Evolutionary conservation across 2,888 invertebrate genomes (phyloP), one percentile per base, ranked within the genome.

Genomic region (Andrena minutula): DNA sequence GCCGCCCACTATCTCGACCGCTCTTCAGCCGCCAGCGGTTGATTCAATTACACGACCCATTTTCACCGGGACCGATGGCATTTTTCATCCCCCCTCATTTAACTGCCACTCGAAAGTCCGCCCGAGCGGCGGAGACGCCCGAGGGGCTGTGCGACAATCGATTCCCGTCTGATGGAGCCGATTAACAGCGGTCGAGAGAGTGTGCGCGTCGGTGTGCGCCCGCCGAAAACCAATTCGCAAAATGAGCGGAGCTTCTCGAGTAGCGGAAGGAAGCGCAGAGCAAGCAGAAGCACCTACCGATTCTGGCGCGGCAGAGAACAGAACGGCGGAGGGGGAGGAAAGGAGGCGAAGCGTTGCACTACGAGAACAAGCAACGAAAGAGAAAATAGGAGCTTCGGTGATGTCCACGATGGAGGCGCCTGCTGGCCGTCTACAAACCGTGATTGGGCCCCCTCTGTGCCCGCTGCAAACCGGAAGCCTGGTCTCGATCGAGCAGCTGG

Each of bases 181-280:
- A 72, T 80, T 76, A 71, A 41, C 49, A n/a, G 49, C 80, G 77
- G 68, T 47, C 64, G 77, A 77, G 68, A 76, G 8, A 10, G 66
- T 23, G 65, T 20, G 35, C 65, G 53, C 20, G 20, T n/a, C 7
- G 12, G n/a, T 56, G 23, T 26, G 8, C 41, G 41, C 26, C 53
- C 66, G 49, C 26, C 20, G 35, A 65, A 65, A 68, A 69, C 53
- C 41, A 75, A 79, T 12, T 65, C 51, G 26, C 28, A 47, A 30
- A 56, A 72, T 68, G 56, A 80, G 71, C 73, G 69, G 69, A 58
- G 63, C 32, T 49, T 69, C 28, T 60, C 63, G 30, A 41, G 53
- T 64, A 35, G 66, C 66, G 28, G 23, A 64, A 64, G 65, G 58
- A 41, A 47, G 20, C 28, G 49, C 12, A 26, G 58, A 76, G 51